Evolutionary conservation across 2,888 invertebrate species (phyloP), one percentile per base, ranked within the genome.

Genomic region (Morpho helenor): DNA sequence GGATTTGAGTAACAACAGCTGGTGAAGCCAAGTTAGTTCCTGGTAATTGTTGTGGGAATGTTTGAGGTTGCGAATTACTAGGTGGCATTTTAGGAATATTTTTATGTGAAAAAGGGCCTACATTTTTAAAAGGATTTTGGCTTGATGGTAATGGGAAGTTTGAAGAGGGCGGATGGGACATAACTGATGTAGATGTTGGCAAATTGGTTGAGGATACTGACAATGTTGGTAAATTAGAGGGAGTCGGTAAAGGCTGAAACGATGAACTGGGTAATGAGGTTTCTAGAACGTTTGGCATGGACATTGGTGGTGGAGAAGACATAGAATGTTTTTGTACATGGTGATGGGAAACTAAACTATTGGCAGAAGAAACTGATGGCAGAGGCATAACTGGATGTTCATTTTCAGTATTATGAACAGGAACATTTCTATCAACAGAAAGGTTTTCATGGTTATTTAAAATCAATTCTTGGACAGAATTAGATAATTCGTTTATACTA

Each of bases 101-200:
- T 69, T 89, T 91, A 68, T 92, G 92, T 7, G 91, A 89, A 64
- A 92, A 81, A 23, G 84, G 76, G 8, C 84, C 86, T n/a, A 84
- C 74, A 72, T 82, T 79, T 71, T 91, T 90, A 56, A 87, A 91
- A 5, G 91, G 91, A 68, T 90, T 91, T 55, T 77, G 80, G 46
- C 76, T 76, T 39, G 61, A 52, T 31, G 63, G 54, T 53, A 66
- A 51, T 22, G 65, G 50, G 54, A 70, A 67, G 40, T 61, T 66
- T 7, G 66, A 59, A 23, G 67, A 64, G 41, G 68, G 67, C 10
- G 65, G 67, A 22, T 60, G 56, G 39, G 60, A 43, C 39, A 57
- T 43, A 9, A 54, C 16, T 5, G 56, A 51, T 44, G 57, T 40
- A 46, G 57, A 47, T 48, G 57, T 47, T 46, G 67, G 51, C 48